Evolutionary conservation across 2,888 invertebrate genomes (phyloP), one percentile per base, ranked within the genome.

Genomic region (Chrysotoxum bicinctum): DNA sequence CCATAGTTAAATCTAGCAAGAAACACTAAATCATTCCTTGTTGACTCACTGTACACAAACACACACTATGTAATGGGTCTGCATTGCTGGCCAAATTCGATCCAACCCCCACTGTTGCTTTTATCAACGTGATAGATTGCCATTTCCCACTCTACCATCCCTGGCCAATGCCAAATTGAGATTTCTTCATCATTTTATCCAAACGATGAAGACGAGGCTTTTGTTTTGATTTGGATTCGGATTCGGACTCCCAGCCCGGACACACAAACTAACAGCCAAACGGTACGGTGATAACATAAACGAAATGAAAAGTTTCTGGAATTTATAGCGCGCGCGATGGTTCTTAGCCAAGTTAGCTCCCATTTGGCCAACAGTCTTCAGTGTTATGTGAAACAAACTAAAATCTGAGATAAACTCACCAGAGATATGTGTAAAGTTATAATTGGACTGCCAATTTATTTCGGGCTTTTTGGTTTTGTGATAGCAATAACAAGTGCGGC

Each of bases 381-480:
- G 35, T 52, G 23, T 69, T 50, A 54, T 54, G 69, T 72, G 72
- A 68, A 66, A 43, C 58, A 52, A 60, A 52, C 54, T 19, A 54
- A 62, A 60, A 69, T 74, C 60, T 37, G 50, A 74, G 69, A 70
- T 70, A 78, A 56, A 69, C 5, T 69, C 54, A 37, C 43, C 52
- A 35, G 54, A 80, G 80, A 72, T 69, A 85, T 85, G 85, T 76
- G 54, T 81, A 56, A 64, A 76, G 62, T 69, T 58, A 73, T 60
- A 26, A 54, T 58, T 58, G 48, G 69, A 52, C 50, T 85, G 45
- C 43, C 50, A 50, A 56, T 73, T 48, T 60, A 8, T 30, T 35
- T 80, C 62, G 80, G 75, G 35, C 19, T 85, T 43, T 32, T 85
- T 26, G 62, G 66, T 48, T 69, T 62, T 56, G 21, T 77, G 40